Base-by-base conservation (phyloP, 2,888 invertebrate genomes). In the Drosophila kuntzei region DNA sequence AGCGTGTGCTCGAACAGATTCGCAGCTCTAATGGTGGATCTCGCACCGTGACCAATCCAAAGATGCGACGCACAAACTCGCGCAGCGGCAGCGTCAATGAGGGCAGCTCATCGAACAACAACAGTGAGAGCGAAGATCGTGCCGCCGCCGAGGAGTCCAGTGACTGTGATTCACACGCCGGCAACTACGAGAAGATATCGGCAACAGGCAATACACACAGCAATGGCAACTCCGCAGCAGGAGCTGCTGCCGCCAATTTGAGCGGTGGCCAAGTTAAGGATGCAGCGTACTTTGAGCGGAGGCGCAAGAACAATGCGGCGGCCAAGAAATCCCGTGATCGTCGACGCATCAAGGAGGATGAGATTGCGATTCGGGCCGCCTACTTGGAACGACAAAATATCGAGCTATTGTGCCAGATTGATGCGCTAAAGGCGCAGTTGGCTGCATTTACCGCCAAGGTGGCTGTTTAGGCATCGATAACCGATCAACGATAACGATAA, bases 291-390 rank as follows among this genome's bases (percentile, higher is more conserved):
- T 96, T 96, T 93, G 98, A 97, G 83, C 94, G 98, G 60, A 93
- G 98, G 9, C 94, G 96, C 75, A 97, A 97, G 90, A 99, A 99
- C 91, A 99, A 99, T 91, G 97, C 96, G 72, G 98, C 99, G 0
- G 99, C 99, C 0, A 99, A 99, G 92, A 94, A 98, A 79, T 98
- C 98, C 0, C 94, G 99, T 3, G 98, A 99, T 88, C 95, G 97
- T 0, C 93, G 99, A 64, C 94, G 98, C 80, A 95, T 96, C 43
- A 97, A 98, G 84, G 98, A 99, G 91, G 97, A 98, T 78, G 97
- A 98, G 82, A 95, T 98, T 53, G 97, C 98, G 0, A 96, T 98
- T 39, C 94, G 97, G 63, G 97, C 97, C 0, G 96, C 97, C 0
- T 96, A 95, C 83, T 93, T 98, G 18, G 97, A 98, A 91, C 96